Evolutionary conservation across 1,140 invertebrate genomes (phyloP).

Genomic region (Mycetomoellerius zeteki): DNA sequence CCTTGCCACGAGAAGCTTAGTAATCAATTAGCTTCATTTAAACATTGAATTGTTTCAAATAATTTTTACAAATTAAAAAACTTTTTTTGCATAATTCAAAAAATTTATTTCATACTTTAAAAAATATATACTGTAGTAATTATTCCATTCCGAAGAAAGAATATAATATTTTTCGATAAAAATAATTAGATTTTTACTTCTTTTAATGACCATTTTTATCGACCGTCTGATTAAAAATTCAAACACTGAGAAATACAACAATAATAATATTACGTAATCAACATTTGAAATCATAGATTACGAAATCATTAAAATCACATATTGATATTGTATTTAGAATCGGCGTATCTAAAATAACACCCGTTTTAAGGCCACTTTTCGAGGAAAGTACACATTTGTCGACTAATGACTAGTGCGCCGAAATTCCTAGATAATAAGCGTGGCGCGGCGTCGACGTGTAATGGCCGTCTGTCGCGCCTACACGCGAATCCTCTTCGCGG

Average conservation of each 20-base stretch:
- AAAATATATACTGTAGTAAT: background rate
- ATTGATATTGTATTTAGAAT: background rate
- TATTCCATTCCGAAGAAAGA: background rate
- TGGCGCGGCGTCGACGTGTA: constrained; percentile 41
- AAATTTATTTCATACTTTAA: background rate
- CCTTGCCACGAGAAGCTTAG: background rate
- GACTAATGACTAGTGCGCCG: constrained; percentile 3
- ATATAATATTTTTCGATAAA: background rate
- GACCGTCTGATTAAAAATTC: background rate
- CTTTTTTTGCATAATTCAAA: background rate
- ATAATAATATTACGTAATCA: constrained; percentile 14
- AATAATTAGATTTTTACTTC: background rate
- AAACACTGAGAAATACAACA: background rate
- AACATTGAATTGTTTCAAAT: background rate
- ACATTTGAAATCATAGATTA: background rate
- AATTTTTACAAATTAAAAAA: background rate
- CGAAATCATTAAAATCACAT: background rate
- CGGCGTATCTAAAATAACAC: constrained; percentile 12
- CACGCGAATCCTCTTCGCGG: constrained; percentile 37
- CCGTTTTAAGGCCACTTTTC: background rate
- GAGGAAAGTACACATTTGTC: background rate
- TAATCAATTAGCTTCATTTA: background rate
- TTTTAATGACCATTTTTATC: background rate
- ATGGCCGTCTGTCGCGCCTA: constrained; percentile 66
- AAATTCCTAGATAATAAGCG: constrained; percentile 67